Evolutionary conservation across 2,888 invertebrate genomes (phyloP).

Genomic region (Leptopilina myrica): DNA sequence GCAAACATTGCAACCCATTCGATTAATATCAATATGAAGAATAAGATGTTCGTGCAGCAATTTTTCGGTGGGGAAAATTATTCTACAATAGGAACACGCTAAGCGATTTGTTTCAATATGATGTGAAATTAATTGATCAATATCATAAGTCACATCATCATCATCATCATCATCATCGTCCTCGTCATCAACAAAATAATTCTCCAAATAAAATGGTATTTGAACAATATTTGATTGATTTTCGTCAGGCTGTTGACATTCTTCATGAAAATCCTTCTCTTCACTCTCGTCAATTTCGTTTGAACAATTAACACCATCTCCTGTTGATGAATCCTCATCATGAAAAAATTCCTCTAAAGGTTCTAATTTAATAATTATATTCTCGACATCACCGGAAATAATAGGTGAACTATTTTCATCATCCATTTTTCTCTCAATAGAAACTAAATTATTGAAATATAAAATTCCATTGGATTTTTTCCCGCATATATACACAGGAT

Average conservation of each 20-base stretch:
- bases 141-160: too few relatives aligned
- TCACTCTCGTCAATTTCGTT: slow-evolving; percentile 26
- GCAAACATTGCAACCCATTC: slow-evolving; percentile 55
- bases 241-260: slow-evolving; percentile 48
- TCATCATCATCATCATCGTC: too few relatives aligned
- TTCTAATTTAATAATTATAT: slow-evolving; percentile 55
- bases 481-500: too few relatives aligned
- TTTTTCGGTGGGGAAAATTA: slow-evolving; percentile 54
- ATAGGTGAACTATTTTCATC: slow-evolving; percentile 47
- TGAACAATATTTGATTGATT: slow-evolving; percentile 49
- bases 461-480: not conserved
- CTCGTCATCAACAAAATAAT: slow-evolving; percentile 51
- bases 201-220: slow-evolving; percentile 55
- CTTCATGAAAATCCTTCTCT: slow-evolving; percentile 22
- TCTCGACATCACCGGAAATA: slow-evolving; percentile 52
- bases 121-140: not conserved
- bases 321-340: slow-evolving; percentile 43
- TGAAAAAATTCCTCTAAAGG: slow-evolving; percentile 48
- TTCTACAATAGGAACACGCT: slow-evolving; percentile 52
- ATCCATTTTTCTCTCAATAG: slow-evolving; percentile 42
- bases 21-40: slow-evolving; percentile 54
- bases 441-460: not conserved
- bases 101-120: slow-evolving; percentile 50
- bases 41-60: slow-evolving; percentile 53
- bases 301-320: slow-evolving; percentile 31